Evolutionary conservation across 2,888 invertebrate genomes (phyloP).

Genomic region (Helobdella robusta): DNA sequence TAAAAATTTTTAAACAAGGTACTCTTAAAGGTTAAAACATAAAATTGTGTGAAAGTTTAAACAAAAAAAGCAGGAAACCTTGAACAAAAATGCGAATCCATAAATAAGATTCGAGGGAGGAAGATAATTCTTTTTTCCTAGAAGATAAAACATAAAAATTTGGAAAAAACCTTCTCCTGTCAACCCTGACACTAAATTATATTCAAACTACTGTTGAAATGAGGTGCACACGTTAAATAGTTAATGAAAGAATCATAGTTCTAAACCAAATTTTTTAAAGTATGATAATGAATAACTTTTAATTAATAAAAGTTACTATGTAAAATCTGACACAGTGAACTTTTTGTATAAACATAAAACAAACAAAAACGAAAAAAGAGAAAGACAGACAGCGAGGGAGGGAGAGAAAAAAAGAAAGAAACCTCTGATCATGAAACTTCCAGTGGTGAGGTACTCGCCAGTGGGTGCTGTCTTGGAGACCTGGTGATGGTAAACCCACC

Average conservation of each 20-base stretch:
- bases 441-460: constrained; percentile 91
- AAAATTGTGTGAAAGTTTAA: neutral
- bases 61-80: constrained; percentile 44
- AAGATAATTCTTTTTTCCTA: constrained; percentile 88
- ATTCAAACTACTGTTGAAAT: too few relatives aligned
- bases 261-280: too few relatives aligned
- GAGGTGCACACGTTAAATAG: too few relatives aligned
- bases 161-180: neutral
- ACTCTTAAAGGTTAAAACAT: too few relatives aligned
- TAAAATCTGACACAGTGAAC: neutral
- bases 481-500: constrained; percentile 91
- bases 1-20: too few relatives aligned
- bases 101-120: constrained; percentile 82
- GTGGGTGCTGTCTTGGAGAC: constrained; percentile 94
- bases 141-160: constrained; percentile 24
- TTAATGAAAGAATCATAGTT: too few relatives aligned
- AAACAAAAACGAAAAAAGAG: neutral
- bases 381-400: neutral
- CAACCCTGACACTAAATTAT: neutral
- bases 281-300: neutral
- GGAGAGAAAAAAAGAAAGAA: neutral
- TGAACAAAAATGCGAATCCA: constrained; percentile 84
- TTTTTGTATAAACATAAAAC: neutral
- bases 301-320: neutral
- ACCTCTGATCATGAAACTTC: constrained; percentile 53